These are phyloP conservation scores for Mylabris sibirica DNA, from an alignment of 2,888 invertebrate genomes.

Conservation along the genomic window DNA sequence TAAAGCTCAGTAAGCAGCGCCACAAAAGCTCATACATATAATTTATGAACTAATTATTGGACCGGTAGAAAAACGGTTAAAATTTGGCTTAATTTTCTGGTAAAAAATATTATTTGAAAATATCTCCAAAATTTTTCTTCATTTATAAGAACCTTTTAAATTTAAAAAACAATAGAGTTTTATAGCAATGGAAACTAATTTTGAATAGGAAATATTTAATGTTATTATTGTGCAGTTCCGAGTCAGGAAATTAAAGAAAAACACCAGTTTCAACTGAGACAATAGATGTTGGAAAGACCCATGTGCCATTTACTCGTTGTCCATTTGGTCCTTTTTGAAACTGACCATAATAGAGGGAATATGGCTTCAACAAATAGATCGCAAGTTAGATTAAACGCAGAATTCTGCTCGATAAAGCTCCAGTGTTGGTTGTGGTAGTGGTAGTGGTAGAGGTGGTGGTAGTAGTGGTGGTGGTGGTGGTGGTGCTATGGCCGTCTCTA, in stretches of 20 bases:
- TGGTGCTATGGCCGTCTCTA: slow-evolving; percentile 42
- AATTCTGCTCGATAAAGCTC: slow-evolving; percentile 60
- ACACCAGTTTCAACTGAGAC: slow-evolving; percentile 28
- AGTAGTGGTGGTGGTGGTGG: slow-evolving; percentile 42
- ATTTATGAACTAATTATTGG: slow-evolving; percentile 24
- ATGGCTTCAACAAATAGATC: slow-evolving; percentile 60
- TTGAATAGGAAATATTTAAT: slow-evolving; percentile 9
- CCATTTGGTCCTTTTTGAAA: slow-evolving; percentile 35
- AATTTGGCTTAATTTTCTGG: background rate
- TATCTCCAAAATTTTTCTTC: background rate
- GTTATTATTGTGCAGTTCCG: background rate
- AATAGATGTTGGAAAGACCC: slow-evolving; percentile 25
- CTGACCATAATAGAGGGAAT: slow-evolving; percentile 37
- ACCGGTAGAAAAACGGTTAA: background rate
- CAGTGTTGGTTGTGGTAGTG: slow-evolving; percentile 25
- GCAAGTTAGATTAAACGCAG: slow-evolving; percentile 62
- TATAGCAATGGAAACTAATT: background rate
- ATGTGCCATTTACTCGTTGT: slow-evolving; percentile 33
- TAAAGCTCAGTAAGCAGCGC: slow-evolving; percentile 44
- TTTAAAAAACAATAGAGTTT: background rate
- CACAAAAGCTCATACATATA: slow-evolving; percentile 34
- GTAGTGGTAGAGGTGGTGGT: slow-evolving; percentile 4
- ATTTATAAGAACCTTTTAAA: background rate
- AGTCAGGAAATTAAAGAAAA: slow-evolving; percentile 30
- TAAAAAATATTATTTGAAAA: background rate